Base-by-base conservation (phyloP, 2,888 invertebrate genomes). In the Ormyrus pomaceus region DNA sequence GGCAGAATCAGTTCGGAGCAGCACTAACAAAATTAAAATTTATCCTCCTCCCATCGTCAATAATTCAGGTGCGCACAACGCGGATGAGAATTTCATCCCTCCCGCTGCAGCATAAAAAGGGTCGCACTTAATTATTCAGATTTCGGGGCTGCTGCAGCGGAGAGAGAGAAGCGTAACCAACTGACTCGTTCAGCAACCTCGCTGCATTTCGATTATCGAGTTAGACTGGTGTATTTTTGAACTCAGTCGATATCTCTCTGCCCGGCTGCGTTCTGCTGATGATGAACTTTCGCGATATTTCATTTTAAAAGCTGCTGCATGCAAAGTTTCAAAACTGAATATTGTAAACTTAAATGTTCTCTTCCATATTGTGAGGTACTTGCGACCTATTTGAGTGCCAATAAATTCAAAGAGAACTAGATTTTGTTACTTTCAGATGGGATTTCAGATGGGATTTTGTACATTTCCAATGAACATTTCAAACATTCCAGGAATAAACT, bases 121-220 rank as follows among this genome's bases (percentile, higher is more conserved):
- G 74, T 79, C 75, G 65, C 65, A 48, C 48, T 71, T 79, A n/a
- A 79, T 79, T 75, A 79, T 79, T 79, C 65, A 79, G 5, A 13
- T 34, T 50, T 58, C 64, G 61, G 61, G 51, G 19, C 13, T 59
- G 8, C n/a, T 8, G 13, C 19, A 13, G 46, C 19, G 61, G 53
- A 59, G 74, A 50, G n/a, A 46, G 8, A 13, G 11, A 34, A 19
- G 53, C n/a, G 13, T 56, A 70, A 77, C 56, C 61, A 64, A 34
- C 34, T 34, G 34, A 34, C 34, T 34, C 34, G 34, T 34, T 34
- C 34, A 62, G 56, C 10, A 58, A 55, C 53, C 58, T 64, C 73
- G 51, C 58, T 50, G 55, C 73, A 46, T 53, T 74, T 79, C 79
- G 79, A 79, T 79, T 79, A 74, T 79, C 74, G 58, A 74, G 59